Evolutionary conservation across 1,140 invertebrate species (phyloP).

Genomic region (Tetramorium parvispinum): DNA sequence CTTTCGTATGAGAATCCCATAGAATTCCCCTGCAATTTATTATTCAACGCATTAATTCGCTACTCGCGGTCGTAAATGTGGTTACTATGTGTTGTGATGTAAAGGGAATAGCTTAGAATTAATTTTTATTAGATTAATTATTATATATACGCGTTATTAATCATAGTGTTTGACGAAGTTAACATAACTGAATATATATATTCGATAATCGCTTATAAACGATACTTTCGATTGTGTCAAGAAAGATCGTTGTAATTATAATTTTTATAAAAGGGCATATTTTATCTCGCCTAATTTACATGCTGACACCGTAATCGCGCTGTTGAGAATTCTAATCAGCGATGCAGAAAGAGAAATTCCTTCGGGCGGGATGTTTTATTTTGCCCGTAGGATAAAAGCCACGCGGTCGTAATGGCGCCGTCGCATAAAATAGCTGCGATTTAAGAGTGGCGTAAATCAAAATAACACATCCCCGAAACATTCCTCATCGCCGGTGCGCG

Average conservation of each 20-base stretch:
- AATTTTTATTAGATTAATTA: background rate
- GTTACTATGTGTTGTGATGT: background rate
- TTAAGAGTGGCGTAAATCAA: conserved; percentile 61
- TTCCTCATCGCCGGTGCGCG: conserved; percentile 17
- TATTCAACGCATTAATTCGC: conserved; percentile 51
- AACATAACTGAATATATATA: background rate
- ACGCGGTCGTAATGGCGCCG: conserved; percentile 50
- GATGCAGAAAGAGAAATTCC: conserved; percentile 54
- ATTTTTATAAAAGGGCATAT: conserved; percentile 34
- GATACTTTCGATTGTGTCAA: background rate
- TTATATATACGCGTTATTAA: background rate
- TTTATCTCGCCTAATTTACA: conserved; percentile 47
- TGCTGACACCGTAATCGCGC: conserved; percentile 45
- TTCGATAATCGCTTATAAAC: no score
- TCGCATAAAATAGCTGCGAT: conserved; percentile 56
- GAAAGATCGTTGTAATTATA: conserved; percentile 10
- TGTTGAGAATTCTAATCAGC: conserved; percentile 58
- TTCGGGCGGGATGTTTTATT: conserved; percentile 21
- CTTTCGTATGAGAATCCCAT: conserved; percentile 12
- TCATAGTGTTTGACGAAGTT: background rate
- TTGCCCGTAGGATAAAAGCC: conserved; percentile 26
- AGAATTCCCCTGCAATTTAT: conserved; percentile 64
- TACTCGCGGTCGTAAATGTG: background rate
- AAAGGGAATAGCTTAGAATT: background rate
- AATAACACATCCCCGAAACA: conserved; percentile 48